Base-by-base conservation (phyloP, 2,797 vertebrate genomes). In the Chloroceryle amazona region DNA sequence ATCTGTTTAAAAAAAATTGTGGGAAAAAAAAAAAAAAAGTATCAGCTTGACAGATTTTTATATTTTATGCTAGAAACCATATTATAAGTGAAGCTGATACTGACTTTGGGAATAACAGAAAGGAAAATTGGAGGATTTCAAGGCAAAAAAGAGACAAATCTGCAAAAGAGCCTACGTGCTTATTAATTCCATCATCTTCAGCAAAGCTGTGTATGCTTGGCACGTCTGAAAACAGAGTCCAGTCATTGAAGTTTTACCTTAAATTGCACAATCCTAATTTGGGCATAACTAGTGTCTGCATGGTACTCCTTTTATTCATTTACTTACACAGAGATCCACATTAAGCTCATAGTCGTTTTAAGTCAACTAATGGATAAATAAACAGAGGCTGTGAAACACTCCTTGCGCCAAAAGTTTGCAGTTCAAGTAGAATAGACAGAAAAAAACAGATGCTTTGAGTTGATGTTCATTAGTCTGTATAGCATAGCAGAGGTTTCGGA, bases 21-120 rank as follows among this genome's bases (percentile, higher is more conserved):
- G 39, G 39, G 39, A 6, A 14, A 16, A 37, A 2, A 57, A 2
- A 57, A 42, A 21, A 0, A 0, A 16, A 58, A 35, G 14, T 55
- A 61, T 62, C 74, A 39, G 7, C 8, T 68, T 54, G 76, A 81
- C 21, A 81, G 44, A 1, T 5, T 54, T 86, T 80, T 83, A 18
- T 81, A 51, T 81, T 87, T 78, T 44, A 89, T 80, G 20, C 39
- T 82, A 71, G 31, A 63, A 88, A 55, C 11, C 25, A 49, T 37
- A 61, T 41, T 66, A 44, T 46, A 73, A 65, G 28, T 68, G 13
- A 67, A 84, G 22, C 13, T 46, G 7, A 37, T 22, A 31, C 15
- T 84, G 39, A 71, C 18, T 85, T 79, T 26, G 58, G 29, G 29
- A 12, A 60, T 44, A 84, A 60, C 9, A 68, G n/a, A 81, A 62